These are phyloP conservation scores for Lepus timidus DNA, from an alignment of 2,113 vertebrate genomes.

Conservation along the genomic window DNA sequence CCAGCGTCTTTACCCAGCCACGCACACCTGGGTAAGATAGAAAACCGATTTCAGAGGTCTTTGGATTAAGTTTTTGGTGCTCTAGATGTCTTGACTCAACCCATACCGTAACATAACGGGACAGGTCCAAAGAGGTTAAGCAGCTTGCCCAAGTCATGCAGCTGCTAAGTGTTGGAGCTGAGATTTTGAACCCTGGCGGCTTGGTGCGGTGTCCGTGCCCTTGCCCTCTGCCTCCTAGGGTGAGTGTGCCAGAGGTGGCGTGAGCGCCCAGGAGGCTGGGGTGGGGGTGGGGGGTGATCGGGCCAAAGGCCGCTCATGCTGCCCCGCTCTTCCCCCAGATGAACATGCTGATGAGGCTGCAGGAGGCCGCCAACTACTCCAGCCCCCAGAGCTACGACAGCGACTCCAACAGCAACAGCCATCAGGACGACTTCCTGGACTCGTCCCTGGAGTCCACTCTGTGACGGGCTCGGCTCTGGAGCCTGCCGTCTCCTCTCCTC, in stretches of 20 bases:
- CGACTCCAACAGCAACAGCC: slow-evolving; percentile 98
- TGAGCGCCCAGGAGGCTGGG: background rate
- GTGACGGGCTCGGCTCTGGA: slow-evolving; percentile 84
- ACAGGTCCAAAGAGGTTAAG: background rate
- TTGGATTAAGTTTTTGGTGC: background rate
- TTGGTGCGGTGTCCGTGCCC: background rate
- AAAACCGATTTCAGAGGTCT: background rate
- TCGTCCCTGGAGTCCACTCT: slow-evolving; percentile 96
- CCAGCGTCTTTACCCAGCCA: background rate
- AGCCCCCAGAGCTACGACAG: slow-evolving; percentile 99
- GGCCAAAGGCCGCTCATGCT: rapidly evolving
- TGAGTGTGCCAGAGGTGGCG: rapidly evolving
- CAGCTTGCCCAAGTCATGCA: too few relatives aligned
- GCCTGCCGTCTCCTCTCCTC: background rate
- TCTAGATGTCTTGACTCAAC: rapidly evolving
- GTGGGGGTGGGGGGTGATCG: rapidly evolving
- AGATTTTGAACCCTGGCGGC: background rate
- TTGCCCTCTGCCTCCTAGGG: background rate
- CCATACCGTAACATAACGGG: rapidly evolving
- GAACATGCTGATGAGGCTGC: slow-evolving; percentile 99
- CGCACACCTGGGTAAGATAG: background rate
- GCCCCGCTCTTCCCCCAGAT: slow-evolving; percentile 88
- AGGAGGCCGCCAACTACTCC: slow-evolving; percentile 97
- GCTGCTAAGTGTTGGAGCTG: background rate
- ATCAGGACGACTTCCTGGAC: slow-evolving; percentile 97